phyloP scores from a whole-genome alignment of 2,797 vertebrate species.

The Pantherophis alleghaniensis region DNA sequence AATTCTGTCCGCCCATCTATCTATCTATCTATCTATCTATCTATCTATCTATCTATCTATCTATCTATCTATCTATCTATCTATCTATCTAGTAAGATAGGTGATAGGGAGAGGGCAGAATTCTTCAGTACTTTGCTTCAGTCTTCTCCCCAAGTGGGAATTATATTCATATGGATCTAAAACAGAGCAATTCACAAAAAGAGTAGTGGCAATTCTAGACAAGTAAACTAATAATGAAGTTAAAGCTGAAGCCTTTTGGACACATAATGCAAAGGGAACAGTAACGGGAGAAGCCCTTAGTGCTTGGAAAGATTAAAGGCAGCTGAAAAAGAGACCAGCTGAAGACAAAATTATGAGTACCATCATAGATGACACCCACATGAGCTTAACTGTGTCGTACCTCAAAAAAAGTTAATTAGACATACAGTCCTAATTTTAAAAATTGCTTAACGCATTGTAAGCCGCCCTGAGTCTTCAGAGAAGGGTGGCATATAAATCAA shows the following conservation, averaged over 20 bases:
- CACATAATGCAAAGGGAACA: not conserved
- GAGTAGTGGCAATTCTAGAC: not conserved
- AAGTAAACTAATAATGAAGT: not conserved
- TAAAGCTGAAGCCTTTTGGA: not conserved
- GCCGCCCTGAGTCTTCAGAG: too few species aligned
- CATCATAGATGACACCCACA: not conserved
- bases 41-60: too few species aligned
- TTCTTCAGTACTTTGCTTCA: not conserved
- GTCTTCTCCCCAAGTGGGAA: not conserved
- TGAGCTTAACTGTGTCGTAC: not conserved
- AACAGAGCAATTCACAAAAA: not conserved
- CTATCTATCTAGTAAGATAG: not conserved
- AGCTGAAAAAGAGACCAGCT: not conserved
- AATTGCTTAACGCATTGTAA: too few species aligned
- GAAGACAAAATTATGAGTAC: not conserved
- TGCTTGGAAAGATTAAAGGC: not conserved
- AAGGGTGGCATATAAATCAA: too few species aligned
- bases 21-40: too few species aligned
- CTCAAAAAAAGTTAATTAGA: not conserved
- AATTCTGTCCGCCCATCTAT: rapidly evolving
- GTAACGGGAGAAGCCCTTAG: not conserved
- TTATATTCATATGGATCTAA: not conserved
- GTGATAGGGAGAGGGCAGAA: not conserved
- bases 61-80: too few species aligned
- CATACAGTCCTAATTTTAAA: not conserved